Evolutionary conservation across 2,888 invertebrate genomes (phyloP), one percentile per base, ranked within the genome.

Genomic region (Pediacus dermestoides): DNA sequence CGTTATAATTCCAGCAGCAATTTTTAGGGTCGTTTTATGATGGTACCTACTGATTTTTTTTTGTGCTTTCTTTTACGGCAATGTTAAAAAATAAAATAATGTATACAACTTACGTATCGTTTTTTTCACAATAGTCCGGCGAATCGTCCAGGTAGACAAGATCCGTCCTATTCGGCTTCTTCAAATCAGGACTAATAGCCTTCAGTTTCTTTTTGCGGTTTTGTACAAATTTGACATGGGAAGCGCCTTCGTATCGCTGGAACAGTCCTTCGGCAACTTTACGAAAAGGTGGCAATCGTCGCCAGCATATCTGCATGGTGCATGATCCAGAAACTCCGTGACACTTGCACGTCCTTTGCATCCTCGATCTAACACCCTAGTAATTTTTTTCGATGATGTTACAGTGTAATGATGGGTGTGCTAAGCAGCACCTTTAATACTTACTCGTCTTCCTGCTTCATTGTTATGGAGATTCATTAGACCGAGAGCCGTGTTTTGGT

Each of bases 281-380:
- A 15, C 87, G 72, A 60, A 93, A 84, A 23, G 82, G 75, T 2
- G 87, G 84, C 56, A 93, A 72, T 42, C 85, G 81, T 50, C 89
- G 76, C 93, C 93, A 93, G 67, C 93, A 93, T 4, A 92, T 89
- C 30, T 88, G 78, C 48, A 90, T 82, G 25, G 89, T 88, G 70
- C 93, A 93, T 2, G 91, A 91, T 0, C 91, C 92, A 0, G 91
- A 91, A 75, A 93, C 90, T 13, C 93, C 92, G 67, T 93, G 92
- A 60, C 93, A 93, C 66, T 93, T 93, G 75, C 93, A 93, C 11
- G 88, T 82, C 25, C 88, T 77, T 62, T 89, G 85, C 87, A 91
- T 88, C 42, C 84, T 76, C 12, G 83, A 79, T 36, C 84, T 76
- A 15, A 85, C 80, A 9, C 81, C 81, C 80, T 80, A 48, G 2